Conservation (phyloP, 2,888 invertebrate genomes). For the Bedellia somnulentella region DNA sequence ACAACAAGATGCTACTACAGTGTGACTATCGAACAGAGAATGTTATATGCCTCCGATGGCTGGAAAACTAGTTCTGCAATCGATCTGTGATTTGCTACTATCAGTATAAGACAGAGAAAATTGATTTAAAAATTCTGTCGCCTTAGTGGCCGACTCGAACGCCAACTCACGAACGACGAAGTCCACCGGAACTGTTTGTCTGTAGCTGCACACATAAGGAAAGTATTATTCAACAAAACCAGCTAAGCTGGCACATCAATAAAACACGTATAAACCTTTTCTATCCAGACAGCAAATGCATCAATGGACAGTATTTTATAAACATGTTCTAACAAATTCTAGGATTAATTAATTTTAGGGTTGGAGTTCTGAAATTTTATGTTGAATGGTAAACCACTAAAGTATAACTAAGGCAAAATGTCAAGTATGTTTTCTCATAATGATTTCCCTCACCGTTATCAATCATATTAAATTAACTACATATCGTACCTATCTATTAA, state of each 20-base stretch:
- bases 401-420: too few species aligned
- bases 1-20: slow-evolving; percentile 36
- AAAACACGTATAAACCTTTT: not conserved
- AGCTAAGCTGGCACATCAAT: slow-evolving; percentile 24
- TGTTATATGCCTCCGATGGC: slow-evolving; percentile 60
- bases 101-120: slow-evolving; percentile 76
- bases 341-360: too few species aligned
- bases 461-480: too few species aligned
- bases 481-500: too few species aligned
- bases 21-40: slow-evolving; percentile 38
- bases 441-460: too few species aligned
- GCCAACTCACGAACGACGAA: slow-evolving; percentile 87
- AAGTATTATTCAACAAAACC: slow-evolving; percentile 38
- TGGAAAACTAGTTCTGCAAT: slow-evolving; percentile 84
- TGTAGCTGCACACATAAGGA: slow-evolving; percentile 82
- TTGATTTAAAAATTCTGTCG: slow-evolving; percentile 84
- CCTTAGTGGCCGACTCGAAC: slow-evolving; percentile 81
- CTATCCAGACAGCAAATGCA: too few species aligned
- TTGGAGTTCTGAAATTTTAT: too few species aligned
- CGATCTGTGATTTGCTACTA: slow-evolving; percentile 72
- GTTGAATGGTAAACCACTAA: too few species aligned
- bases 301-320: too few species aligned
- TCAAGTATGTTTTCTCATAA: too few species aligned
- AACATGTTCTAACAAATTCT: too few species aligned
- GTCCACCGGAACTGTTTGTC: slow-evolving; percentile 85